phyloP scores from a whole-genome alignment of 2,888 invertebrate species.

The Euplexia lucipara region DNA sequence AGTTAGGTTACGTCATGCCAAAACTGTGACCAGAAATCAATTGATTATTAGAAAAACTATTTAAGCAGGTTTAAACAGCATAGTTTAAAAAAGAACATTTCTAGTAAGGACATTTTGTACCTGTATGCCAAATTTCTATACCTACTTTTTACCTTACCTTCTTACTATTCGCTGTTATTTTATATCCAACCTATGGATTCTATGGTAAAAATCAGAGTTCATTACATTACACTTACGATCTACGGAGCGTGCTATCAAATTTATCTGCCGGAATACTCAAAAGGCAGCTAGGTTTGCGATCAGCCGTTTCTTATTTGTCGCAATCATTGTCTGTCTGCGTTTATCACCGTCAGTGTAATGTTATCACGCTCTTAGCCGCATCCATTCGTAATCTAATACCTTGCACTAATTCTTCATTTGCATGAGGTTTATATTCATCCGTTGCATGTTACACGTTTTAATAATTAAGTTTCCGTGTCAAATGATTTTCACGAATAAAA shows the following conservation, averaged over 20 bases:
- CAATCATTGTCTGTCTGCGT: background rate
- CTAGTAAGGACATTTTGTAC: too few relatives aligned
- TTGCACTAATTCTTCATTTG: slow-evolving; percentile 58
- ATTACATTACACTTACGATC: slow-evolving; percentile 22
- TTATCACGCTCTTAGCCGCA: slow-evolving; percentile 29
- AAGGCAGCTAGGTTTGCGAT: background rate
- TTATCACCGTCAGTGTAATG: slow-evolving; percentile 24
- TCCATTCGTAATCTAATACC: slow-evolving; percentile 53
- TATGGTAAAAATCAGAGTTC: slow-evolving; percentile 19
- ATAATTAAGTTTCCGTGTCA: slow-evolving; percentile 19
- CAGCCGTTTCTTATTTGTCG: slow-evolving; percentile 8
- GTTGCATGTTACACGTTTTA: slow-evolving; percentile 35
- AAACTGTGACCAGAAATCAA: too few relatives aligned
- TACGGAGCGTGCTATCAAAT: background rate
- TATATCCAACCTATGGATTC: slow-evolving; percentile 18
- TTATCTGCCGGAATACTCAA: background rate
- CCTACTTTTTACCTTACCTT: too few relatives aligned
- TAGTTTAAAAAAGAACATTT: too few relatives aligned
- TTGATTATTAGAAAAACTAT: too few relatives aligned
- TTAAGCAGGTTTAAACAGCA: too few relatives aligned
- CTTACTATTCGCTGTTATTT: too few relatives aligned
- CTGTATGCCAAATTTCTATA: too few relatives aligned
- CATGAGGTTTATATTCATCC: slow-evolving; percentile 51
- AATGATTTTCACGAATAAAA: background rate
- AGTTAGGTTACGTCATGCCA: too few relatives aligned